These are phyloP conservation scores for Calosoma granatense DNA, from an alignment of 1,140 invertebrate genomes.

Conservation along the genomic window DNA sequence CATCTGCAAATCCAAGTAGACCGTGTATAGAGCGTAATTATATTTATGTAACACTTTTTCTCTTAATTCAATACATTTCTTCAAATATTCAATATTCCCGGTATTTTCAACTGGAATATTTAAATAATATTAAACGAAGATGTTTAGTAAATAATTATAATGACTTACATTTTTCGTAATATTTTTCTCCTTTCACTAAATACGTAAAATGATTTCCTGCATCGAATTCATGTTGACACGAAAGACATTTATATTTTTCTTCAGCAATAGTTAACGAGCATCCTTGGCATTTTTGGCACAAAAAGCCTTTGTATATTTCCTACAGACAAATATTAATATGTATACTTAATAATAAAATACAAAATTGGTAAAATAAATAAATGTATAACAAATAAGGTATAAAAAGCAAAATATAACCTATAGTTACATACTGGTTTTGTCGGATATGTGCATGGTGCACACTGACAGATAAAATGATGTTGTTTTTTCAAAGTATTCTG, in stretches of 20 bases:
- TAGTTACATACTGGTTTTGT: background rate
- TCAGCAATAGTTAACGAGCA: background rate
- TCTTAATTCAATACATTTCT: background rate
- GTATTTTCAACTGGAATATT: no score
- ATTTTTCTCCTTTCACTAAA: background rate
- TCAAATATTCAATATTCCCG: conserved; percentile 1
- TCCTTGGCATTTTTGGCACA: background rate
- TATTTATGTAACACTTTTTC: background rate
- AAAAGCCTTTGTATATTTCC: background rate
- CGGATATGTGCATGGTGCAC: conserved; percentile 13
- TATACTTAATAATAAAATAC: no score
- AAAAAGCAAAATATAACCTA: no score
- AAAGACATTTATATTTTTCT: background rate
- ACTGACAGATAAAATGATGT: conserved; percentile 31
- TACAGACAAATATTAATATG: no score
- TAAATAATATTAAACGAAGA: no score
- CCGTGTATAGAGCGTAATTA: background rate
- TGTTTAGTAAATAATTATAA: no score
- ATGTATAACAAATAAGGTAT: no score
- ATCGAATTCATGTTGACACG: background rate
- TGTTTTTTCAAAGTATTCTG: conserved; percentile 23
- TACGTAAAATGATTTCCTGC: background rate
- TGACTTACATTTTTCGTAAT: background rate
- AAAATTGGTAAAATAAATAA: no score
- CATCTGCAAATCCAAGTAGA: background rate